Evolutionary conservation across 2,888 invertebrate genomes (phyloP).

Genomic region (Caenorhabditis drosophilae): DNA sequence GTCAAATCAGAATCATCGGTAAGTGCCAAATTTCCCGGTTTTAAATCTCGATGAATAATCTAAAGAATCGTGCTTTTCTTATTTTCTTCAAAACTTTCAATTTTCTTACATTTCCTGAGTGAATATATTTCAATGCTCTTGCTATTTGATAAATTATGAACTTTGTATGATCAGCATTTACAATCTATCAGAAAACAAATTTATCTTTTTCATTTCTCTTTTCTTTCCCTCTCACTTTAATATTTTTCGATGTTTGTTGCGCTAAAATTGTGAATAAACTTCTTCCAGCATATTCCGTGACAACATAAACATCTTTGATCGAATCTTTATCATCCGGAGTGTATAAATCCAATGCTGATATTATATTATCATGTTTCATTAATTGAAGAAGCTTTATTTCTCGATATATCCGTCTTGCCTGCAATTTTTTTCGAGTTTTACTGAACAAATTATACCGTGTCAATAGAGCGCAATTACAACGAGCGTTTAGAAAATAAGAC

Average conservation of each 20-base stretch:
- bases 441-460: not conserved
- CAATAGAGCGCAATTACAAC: not conserved
- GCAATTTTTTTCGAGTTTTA: conserved; percentile 7
- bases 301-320: conserved; percentile 62
- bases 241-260: conserved; percentile 21
- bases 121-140: conserved; percentile 81
- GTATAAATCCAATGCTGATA: conserved; percentile 70
- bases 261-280: conserved; percentile 53
- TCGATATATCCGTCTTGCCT: conserved; percentile 91
- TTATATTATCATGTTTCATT: conserved; percentile 98
- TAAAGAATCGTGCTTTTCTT: conserved; percentile 18
- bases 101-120: conserved; percentile 62
- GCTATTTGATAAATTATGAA: conserved; percentile 97
- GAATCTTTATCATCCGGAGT: conserved; percentile 54
- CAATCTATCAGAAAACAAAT: conserved; percentile 74
- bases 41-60: conserved; percentile 66
- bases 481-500: too few relatives aligned
- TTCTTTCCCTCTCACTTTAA: conserved; percentile 72
- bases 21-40: conserved; percentile 64
- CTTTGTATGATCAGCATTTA: conserved; percentile 96
- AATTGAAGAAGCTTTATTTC: conserved; percentile 93
- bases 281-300: conserved; percentile 64
- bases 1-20: conserved; percentile 58
- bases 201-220: conserved; percentile 79
- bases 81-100: not conserved